A percentile compares a stretch with the other conserved stretches of the same genome.
Evolutionary conservation across 1,140 invertebrate species (phyloP).

Genomic region (Gyrodactylus salaris): DNA sequence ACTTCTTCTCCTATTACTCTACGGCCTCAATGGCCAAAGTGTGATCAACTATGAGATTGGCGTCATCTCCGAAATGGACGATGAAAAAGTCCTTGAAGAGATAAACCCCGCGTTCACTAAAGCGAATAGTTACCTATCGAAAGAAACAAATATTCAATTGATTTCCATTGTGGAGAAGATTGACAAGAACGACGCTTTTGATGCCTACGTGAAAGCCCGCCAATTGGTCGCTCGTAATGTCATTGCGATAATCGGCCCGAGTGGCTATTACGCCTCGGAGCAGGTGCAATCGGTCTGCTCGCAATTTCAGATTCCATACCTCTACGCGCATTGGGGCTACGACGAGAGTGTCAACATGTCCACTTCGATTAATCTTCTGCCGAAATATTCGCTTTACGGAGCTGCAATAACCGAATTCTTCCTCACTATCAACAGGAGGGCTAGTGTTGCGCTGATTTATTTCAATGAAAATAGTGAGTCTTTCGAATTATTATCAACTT

Average conservation of each 20-base stretch:
- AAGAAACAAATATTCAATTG: neutral
- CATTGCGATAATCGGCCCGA: neutral
- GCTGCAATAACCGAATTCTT: neutral
- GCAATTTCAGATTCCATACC: neutral
- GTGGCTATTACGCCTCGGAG: neutral
- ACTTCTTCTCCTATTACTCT: no score
- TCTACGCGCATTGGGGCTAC: neutral
- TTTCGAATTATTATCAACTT: no score
- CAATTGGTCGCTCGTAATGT: neutral
- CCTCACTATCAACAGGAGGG: neutral
- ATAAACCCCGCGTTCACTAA: neutral
- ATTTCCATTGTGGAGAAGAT: neutral
- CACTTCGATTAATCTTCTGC: neutral
- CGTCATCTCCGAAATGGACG: neutral
- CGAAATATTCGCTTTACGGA: neutral
- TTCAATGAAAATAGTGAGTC: neutral
- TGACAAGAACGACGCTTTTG: neutral
- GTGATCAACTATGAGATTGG: neutral
- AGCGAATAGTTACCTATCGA: neutral
- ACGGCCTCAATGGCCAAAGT: no score
- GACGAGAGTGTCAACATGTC: no score
- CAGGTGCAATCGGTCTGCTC: neutral
- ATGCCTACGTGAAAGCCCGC: neutral
- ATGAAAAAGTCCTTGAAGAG: neutral
- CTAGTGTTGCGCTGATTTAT: neutral